A percentile compares a stretch with the other conserved stretches of the same genome.
Conservation (phyloP, 2,797 vertebrate genomes). For the Heteromormyrus szaboi region DNA sequence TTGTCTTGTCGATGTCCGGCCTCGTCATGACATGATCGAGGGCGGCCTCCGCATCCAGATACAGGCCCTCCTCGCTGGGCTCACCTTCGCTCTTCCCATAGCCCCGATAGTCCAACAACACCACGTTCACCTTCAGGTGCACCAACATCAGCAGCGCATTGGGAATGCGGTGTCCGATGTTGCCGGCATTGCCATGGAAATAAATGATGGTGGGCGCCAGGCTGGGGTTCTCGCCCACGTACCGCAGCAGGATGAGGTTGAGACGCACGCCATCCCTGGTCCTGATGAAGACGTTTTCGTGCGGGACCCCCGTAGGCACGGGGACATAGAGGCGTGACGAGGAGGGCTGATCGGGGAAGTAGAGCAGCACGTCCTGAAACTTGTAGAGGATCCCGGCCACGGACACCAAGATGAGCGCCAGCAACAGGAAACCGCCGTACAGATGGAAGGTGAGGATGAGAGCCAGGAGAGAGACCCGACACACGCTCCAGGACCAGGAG, state of each 20-base stretch:
- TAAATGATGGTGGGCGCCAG: slow-evolving; percentile 90
- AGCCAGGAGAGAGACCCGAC: slow-evolving; percentile 88
- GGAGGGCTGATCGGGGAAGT: slow-evolving; percentile 95
- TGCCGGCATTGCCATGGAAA: slow-evolving; percentile 96
- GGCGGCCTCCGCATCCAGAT: slow-evolving; percentile 87
- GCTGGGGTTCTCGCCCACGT: slow-evolving; percentile 77
- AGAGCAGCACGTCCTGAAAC: slow-evolving; percentile 94
- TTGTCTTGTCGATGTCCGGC: slow-evolving; percentile 93
- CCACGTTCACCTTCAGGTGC: slow-evolving; percentile 91
- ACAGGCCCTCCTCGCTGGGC: slow-evolving; percentile 87
- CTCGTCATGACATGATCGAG: slow-evolving; percentile 93
- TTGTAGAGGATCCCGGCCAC: slow-evolving; percentile 93
- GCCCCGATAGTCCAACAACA: slow-evolving; percentile 92
- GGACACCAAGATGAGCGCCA: slow-evolving; percentile 84
- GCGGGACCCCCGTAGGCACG: slow-evolving; percentile 91
- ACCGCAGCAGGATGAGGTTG: slow-evolving; percentile 88
- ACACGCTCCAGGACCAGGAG: slow-evolving; percentile 92
- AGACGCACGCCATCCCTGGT: slow-evolving; percentile 93
- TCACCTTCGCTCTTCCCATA: slow-evolving; percentile 97
- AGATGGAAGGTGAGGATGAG: slow-evolving; percentile 96
- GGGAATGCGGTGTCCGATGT: slow-evolving; percentile 91
- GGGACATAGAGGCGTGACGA: slow-evolving; percentile 96
- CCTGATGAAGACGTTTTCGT: slow-evolving; percentile 90
- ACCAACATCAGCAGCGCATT: slow-evolving; percentile 96
- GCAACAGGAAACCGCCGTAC: slow-evolving; percentile 82